A percentile compares a stretch with the other conserved stretches of the same genome.
phyloP scores from a whole-genome alignment of 2,113 vertebrate genomes.

The Pluvialis apricaria region DNA sequence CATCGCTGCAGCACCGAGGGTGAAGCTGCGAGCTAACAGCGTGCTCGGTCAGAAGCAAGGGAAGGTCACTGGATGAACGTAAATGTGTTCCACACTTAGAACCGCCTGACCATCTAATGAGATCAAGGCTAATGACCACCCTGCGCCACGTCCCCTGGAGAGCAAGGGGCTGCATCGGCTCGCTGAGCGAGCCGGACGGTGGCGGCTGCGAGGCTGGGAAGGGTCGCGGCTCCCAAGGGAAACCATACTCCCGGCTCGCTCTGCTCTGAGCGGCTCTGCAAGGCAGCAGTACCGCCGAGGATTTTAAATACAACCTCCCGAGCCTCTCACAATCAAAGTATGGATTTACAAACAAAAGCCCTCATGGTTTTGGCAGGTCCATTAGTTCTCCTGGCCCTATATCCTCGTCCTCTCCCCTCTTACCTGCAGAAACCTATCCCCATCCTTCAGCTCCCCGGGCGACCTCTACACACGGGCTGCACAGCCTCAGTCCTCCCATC shows the following conservation, averaged over 20 bases:
- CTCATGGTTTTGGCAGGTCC: background rate
- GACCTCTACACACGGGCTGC: background rate
- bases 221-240: background rate
- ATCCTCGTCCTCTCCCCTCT: background rate
- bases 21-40: background rate
- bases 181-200: rapidly evolving
- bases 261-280: background rate
- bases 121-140: background rate
- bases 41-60: background rate
- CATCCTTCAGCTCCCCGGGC: background rate
- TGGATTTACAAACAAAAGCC: background rate
- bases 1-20: background rate
- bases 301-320: background rate
- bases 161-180: background rate
- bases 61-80: background rate
- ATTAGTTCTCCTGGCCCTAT: background rate
- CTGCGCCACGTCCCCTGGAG: rapidly evolving
- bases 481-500: background rate
- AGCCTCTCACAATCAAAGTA: background rate
- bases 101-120: background rate
- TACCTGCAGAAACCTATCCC: background rate
- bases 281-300: background rate
- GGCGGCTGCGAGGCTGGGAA: background rate
- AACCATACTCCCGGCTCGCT: rapidly evolving
- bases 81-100: background rate